phyloP scores from a whole-genome alignment of 2,888 invertebrate species.

The Trachelus stipa region DNA sequence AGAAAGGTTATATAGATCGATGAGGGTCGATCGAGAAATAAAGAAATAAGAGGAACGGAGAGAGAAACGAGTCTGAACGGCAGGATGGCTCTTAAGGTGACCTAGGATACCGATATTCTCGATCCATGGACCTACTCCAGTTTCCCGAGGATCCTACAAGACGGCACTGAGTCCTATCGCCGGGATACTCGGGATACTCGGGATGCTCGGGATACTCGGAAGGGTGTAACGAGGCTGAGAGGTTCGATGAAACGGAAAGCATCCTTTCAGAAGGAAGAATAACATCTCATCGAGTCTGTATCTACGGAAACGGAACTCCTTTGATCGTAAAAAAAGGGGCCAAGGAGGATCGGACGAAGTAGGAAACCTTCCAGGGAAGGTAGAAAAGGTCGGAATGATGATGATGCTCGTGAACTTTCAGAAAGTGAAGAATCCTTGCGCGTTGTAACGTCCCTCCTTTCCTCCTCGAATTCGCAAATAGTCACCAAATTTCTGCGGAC shows the following conservation, averaged over 20 bases:
- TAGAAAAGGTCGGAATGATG: not conserved
- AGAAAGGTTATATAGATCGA: constrained; percentile 30
- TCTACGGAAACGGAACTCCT: not conserved
- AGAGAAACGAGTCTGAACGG: constrained; percentile 6
- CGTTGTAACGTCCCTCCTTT: not conserved
- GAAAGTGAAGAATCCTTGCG: not conserved
- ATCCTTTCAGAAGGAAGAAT: constrained; percentile 1
- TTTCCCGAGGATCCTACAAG: not conserved
- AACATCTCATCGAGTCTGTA: not conserved
- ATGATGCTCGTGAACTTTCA: not conserved
- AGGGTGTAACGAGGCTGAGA: not conserved
- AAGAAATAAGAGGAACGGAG: constrained; percentile 30
- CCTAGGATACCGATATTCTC: constrained; percentile 18
- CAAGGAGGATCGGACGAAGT: not conserved
- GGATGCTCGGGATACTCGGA: too few species aligned
- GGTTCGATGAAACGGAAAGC: not conserved
- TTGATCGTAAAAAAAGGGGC: constrained; percentile 3
- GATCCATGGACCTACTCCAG: not conserved
- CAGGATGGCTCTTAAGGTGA: too few species aligned
- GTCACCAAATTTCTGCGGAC: too few species aligned
- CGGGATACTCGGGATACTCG: too few species aligned
- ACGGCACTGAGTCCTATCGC: not conserved
- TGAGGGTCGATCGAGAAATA: constrained; percentile 6
- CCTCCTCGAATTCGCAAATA: too few species aligned
- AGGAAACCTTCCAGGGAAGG: not conserved